Conservation (phyloP, 2,113 vertebrate genomes). For the sheep (Ovis aries) region DNA sequence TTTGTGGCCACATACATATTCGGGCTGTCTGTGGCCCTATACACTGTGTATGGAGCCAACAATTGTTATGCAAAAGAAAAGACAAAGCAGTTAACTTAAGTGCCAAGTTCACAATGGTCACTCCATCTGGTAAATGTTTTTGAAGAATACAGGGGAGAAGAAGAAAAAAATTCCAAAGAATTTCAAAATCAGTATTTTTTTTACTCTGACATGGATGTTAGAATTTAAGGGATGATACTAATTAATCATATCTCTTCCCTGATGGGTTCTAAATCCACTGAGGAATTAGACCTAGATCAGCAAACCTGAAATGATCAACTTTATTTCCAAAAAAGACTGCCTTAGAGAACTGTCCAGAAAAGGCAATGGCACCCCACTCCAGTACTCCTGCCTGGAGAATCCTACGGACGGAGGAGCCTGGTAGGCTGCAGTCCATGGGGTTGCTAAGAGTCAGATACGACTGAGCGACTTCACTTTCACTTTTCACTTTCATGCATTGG, state of each 20-base stretch:
- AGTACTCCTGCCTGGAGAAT: too few species aligned
- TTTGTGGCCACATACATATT: background rate
- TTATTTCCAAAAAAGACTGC: background rate
- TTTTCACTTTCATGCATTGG: too few species aligned
- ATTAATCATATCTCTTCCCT: background rate
- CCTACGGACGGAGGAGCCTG: too few species aligned
- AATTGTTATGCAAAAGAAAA: background rate
- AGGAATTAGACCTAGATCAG: background rate
- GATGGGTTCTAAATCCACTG: background rate
- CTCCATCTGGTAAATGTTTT: background rate
- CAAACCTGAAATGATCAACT: background rate
- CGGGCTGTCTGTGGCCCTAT: background rate
- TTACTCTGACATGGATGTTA: background rate
- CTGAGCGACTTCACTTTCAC: too few species aligned
- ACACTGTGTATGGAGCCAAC: background rate
- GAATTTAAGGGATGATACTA: background rate
- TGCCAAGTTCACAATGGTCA: background rate
- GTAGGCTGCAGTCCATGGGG: too few species aligned
- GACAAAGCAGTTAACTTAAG: background rate
- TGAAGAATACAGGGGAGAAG: background rate
- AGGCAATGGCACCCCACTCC: too few species aligned
- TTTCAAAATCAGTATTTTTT: background rate
- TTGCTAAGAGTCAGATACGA: too few species aligned
- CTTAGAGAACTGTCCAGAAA: background rate
- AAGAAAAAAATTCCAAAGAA: constrained; percentile 1